Base-by-base conservation (phyloP, 2,888 invertebrate species). In the Coleophora flavipennella region DNA sequence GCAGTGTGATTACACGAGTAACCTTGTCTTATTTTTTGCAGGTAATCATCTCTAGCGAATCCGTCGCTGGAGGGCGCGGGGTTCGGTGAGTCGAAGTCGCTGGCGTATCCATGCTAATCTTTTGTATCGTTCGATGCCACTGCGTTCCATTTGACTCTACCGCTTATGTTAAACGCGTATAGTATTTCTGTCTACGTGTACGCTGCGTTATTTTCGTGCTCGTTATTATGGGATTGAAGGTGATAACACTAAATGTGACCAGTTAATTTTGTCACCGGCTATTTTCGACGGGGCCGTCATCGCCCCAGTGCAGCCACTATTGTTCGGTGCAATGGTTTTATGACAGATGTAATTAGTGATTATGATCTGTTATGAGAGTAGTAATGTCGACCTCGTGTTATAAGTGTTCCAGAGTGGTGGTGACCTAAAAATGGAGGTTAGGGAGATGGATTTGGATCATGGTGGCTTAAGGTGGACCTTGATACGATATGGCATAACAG, bases 141-240 rank as follows among this genome's bases (percentile, higher is more conserved):
- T 46, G 44, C 52, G 57, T 62, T 59, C 69, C 53, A 64, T 70
- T 67, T 70, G 67, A 59, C 48, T 51, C 45, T 51, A 49, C 53
- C 48, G 62, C 65, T 49, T 62, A n/a, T 59, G 62, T 66, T 57
- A 55, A 60, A 67, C 58, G 58, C 56, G 59, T 68, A 55, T 68
- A 63, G 61, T 70, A 70, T 77, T 74, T 72, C 69, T 70, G 72
- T 67, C 53, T 50, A 51, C 59, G 57, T 70, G 64, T 67, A 70
- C 58, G 62, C 52, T 62, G 53, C 40, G 65, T 72, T 81, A 79
- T 80, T 79, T 67, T 38, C 7, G 58, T 66, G 65, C 56, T 57
- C 55, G 63, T 72, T 77, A 78, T 76, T 76, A 71, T 65, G 65
- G 55, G 62, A 62, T 62, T 63, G 81, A 83, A 83, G 83, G 80